These are phyloP conservation scores for Pelmatolapia mariae DNA, from an alignment of 2,113 vertebrate species.

Conservation along the genomic window DNA sequence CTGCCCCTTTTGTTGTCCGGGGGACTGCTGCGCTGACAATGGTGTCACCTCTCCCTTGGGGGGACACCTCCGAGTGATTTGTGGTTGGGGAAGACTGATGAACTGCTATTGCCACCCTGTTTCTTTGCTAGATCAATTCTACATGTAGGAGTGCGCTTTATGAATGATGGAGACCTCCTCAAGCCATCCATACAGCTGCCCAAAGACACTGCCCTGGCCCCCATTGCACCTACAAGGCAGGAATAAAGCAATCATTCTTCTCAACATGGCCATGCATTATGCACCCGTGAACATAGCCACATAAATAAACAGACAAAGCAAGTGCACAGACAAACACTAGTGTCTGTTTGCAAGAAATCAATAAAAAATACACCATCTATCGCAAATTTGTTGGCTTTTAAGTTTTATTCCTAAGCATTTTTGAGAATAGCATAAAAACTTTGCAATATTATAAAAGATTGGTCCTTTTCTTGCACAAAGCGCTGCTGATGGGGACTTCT, in stretches of 20 bases:
- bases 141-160: slow-evolving; percentile 68
- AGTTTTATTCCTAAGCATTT: neutral
- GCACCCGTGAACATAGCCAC: slow-evolving; percentile 31
- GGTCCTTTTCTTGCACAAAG: neutral
- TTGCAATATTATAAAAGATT: neutral
- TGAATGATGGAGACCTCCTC: slow-evolving; percentile 75
- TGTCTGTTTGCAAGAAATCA: neutral
- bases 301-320: slow-evolving; percentile 53
- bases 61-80: slow-evolving; percentile 64
- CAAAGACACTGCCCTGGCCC: slow-evolving; percentile 63
- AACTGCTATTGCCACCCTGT: slow-evolving; percentile 71
- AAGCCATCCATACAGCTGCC: slow-evolving; percentile 74
- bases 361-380: neutral
- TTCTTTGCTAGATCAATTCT: slow-evolving; percentile 74
- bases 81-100: slow-evolving; percentile 69
- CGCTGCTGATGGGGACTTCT: neutral
- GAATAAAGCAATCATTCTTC: slow-evolving; percentile 73
- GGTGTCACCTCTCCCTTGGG: slow-evolving; percentile 57
- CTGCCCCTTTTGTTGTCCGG: slow-evolving; percentile 56
- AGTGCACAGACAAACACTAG: neutral
- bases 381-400: neutral
- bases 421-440: neutral
- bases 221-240: slow-evolving; percentile 58
- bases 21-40: slow-evolving; percentile 58
- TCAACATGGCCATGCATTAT: slow-evolving; percentile 56